These are phyloP conservation scores for Calameuta pallipes DNA, from an alignment of 2,888 invertebrate species.

Conservation along the genomic window DNA sequence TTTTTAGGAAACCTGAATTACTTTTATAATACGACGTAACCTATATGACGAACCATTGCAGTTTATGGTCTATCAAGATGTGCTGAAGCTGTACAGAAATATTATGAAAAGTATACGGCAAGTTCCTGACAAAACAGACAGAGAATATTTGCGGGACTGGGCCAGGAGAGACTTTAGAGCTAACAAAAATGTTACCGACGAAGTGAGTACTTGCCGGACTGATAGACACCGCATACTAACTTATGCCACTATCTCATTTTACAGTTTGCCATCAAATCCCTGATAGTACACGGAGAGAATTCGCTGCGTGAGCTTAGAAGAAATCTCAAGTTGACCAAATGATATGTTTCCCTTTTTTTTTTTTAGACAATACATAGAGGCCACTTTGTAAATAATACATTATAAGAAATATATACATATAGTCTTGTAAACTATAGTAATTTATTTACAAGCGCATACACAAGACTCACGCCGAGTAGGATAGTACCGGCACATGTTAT, in stretches of 20 bases:
- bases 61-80: constrained; percentile 85
- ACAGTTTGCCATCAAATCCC: constrained; percentile 73
- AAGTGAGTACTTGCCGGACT: constrained; percentile 63
- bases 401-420: background rate
- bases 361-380: background rate
- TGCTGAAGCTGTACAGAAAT: constrained; percentile 79
- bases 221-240: background rate
- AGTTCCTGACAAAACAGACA: constrained; percentile 75
- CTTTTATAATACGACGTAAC: constrained; percentile 17
- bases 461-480: constrained; percentile 74
- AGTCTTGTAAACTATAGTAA: constrained; percentile 38
- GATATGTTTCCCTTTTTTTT: constrained; percentile 6
- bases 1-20: background rate
- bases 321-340: constrained; percentile 73
- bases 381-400: background rate
- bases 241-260: constrained; percentile 21
- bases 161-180: constrained; percentile 78
- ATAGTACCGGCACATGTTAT: constrained; percentile 81
- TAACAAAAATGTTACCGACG: constrained; percentile 79
- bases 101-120: constrained; percentile 76
- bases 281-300: constrained; percentile 77
- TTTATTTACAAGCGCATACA: constrained; percentile 70
- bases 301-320: constrained; percentile 76
- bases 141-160: constrained; percentile 78
- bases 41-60: constrained; percentile 64